Evolutionary conservation across 2,113 vertebrate species (phyloP).

Genomic region (Corythornis cristatus): DNA sequence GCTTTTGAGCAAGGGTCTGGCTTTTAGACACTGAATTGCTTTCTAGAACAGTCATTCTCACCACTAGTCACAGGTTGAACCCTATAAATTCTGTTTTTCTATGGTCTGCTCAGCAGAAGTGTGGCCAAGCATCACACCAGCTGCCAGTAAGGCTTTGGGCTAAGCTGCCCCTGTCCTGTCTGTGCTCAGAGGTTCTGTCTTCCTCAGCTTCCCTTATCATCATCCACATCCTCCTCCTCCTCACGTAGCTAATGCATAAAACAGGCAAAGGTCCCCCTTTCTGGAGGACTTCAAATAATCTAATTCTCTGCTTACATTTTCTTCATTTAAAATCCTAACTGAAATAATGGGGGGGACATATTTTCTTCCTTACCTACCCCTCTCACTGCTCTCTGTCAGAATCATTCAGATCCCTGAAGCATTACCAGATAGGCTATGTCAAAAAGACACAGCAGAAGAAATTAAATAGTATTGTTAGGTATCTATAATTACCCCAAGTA

Average conservation of each 20-base stretch:
- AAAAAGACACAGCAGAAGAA: slow-evolving; percentile 45
- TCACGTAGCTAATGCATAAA: not conserved
- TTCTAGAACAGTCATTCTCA: not conserved
- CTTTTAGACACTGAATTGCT: not conserved
- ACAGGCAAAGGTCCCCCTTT: not conserved
- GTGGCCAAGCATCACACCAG: not conserved
- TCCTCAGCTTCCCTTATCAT: not conserved
- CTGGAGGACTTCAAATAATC: not conserved
- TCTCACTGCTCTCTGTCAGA: slow-evolving; percentile 6
- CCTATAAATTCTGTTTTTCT: not conserved
- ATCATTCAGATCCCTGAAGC: slow-evolving; percentile 33
- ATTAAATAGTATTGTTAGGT: slow-evolving; percentile 66
- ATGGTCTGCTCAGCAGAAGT: not conserved
- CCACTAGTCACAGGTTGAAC: not conserved
- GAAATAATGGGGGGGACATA: fast-evolving
- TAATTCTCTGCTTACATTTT: not conserved
- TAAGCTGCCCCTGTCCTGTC: not conserved
- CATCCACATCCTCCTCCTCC: not conserved
- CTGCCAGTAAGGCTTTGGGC: not conserved
- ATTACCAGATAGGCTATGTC: not conserved
- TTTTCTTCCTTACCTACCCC: not conserved
- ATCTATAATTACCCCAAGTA: slow-evolving; percentile 53
- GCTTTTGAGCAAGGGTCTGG: not conserved
- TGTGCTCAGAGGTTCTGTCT: not conserved
- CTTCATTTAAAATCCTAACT: not conserved